These are phyloP conservation scores for Asteroscopus sphinx DNA, from an alignment of 2,888 invertebrate species.

Conservation along the genomic window DNA sequence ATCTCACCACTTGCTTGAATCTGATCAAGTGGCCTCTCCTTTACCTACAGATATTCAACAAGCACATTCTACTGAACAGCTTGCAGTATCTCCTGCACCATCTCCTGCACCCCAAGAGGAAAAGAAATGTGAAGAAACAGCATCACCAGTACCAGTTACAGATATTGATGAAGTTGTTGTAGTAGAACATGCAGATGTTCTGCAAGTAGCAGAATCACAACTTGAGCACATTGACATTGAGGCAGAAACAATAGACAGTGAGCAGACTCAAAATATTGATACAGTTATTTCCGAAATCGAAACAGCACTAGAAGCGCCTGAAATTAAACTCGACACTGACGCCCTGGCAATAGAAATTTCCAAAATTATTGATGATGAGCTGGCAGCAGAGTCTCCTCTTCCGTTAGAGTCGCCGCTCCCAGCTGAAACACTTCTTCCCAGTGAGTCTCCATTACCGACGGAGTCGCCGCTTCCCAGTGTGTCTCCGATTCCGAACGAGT, in stretches of 20 bases:
- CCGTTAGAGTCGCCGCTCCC: constrained; percentile 52
- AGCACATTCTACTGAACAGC: constrained; percentile 51
- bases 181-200: constrained; percentile 29
- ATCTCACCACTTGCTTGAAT: constrained; percentile 41
- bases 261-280: constrained; percentile 38
- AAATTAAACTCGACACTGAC: constrained; percentile 54
- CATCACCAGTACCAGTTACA: constrained; percentile 46
- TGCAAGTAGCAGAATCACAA: constrained; percentile 4
- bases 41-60: constrained; percentile 46
- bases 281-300: constrained; percentile 40
- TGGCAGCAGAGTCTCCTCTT: constrained; percentile 42
- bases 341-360: constrained; percentile 36
- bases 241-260: constrained; percentile 17
- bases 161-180: constrained; percentile 41
- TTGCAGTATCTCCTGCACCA: constrained; percentile 49
- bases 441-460: constrained; percentile 57
- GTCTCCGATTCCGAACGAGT: constrained; percentile 57
- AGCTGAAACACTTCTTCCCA: constrained; percentile 42
- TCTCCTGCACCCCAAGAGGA: constrained; percentile 51
- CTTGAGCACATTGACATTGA: constrained; percentile 16
- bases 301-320: constrained; percentile 37
- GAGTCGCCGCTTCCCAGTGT: constrained; percentile 56
- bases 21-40: constrained; percentile 51
- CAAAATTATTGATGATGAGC: constrained; percentile 31
- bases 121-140: constrained; percentile 48